These are phyloP conservation scores for Oxycera nigricornis DNA, from an alignment of 2,888 invertebrate genomes.

Conservation along the genomic window DNA sequence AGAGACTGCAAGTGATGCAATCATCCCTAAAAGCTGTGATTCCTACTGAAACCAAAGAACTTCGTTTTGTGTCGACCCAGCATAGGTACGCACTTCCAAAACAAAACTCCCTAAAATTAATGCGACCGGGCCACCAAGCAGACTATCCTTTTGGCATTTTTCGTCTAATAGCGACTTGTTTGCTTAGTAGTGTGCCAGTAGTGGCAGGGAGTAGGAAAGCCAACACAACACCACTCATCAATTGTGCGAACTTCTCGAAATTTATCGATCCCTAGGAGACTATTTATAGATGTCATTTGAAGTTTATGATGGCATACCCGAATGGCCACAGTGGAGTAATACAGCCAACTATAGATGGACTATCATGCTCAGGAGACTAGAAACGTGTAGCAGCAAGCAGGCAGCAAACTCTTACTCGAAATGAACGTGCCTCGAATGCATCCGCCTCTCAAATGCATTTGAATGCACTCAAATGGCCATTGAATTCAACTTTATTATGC, in stretches of 20 bases:
- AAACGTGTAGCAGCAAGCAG: background rate
- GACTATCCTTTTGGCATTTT: no score
- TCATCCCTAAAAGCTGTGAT: no score
- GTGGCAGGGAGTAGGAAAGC: background rate
- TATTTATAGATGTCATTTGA: constrained; percentile 45
- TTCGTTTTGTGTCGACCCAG: no score
- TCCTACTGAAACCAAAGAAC: no score
- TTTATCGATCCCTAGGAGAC: constrained; percentile 39
- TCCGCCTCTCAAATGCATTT: background rate
- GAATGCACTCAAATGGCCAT: constrained; percentile 20
- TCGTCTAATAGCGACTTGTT: no score
- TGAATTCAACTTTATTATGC: constrained; percentile 24
- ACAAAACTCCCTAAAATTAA: no score
- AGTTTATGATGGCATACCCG: constrained; percentile 44
- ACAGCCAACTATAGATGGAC: background rate
- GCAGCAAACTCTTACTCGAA: background rate
- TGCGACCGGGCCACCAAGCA: no score
- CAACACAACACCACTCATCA: constrained; percentile 26
- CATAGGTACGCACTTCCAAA: no score
- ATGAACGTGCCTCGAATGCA: constrained; percentile 22
- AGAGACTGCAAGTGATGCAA: no score
- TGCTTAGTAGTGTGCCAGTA: background rate
- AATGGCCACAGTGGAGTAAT: constrained; percentile 24
- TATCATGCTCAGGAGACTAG: constrained; percentile 11
- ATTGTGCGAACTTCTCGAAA: constrained; percentile 33